Evolutionary conservation across 2,888 invertebrate species (phyloP).

Genomic region (Drosophila mulleri): DNA sequence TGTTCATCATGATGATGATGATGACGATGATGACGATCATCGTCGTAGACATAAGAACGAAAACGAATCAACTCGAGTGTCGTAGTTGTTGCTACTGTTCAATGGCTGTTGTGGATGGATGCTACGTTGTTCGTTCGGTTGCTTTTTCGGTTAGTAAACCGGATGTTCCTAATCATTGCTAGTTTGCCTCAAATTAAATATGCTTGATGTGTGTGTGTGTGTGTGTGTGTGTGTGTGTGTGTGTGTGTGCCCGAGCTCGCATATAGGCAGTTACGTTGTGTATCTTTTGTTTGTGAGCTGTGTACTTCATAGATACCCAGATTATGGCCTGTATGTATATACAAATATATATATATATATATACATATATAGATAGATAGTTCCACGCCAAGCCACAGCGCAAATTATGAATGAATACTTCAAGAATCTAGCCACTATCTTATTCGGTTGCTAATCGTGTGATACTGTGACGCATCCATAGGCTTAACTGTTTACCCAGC

Average conservation of each 20-base stretch:
- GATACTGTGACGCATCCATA: conserved; percentile 52
- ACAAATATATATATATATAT: not conserved
- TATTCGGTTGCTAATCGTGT: conserved; percentile 20
- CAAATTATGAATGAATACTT: conserved; percentile 73
- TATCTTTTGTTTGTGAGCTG: conserved; percentile 74
- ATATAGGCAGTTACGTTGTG: conserved; percentile 35
- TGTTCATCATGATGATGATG: conserved; percentile 19
- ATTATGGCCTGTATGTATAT: conserved; percentile 21
- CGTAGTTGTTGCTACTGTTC: conserved; percentile 68
- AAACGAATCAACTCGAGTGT: conserved; percentile 78
- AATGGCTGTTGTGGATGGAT: conserved; percentile 59
- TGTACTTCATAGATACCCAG: conserved; percentile 63
- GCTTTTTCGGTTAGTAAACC: conserved; percentile 85
- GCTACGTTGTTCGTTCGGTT: conserved; percentile 43
- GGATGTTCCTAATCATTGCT: conserved; percentile 85
- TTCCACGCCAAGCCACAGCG: conserved; percentile 43
- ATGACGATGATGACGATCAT: conserved; percentile 23
- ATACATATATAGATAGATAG: not conserved
- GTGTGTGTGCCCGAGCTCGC: conserved; percentile 1
- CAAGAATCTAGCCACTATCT: conserved; percentile 26
- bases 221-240: too few species aligned
- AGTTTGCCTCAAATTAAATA: conserved; percentile 85
- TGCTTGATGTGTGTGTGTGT: conserved; percentile 52
- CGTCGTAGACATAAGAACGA: conserved; percentile 69
- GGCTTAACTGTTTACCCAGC: conserved; percentile 46